Evolutionary conservation across 64 coral and sea anemone species (phyloP).

Genomic region (Pocillopora verrucosa): DNA sequence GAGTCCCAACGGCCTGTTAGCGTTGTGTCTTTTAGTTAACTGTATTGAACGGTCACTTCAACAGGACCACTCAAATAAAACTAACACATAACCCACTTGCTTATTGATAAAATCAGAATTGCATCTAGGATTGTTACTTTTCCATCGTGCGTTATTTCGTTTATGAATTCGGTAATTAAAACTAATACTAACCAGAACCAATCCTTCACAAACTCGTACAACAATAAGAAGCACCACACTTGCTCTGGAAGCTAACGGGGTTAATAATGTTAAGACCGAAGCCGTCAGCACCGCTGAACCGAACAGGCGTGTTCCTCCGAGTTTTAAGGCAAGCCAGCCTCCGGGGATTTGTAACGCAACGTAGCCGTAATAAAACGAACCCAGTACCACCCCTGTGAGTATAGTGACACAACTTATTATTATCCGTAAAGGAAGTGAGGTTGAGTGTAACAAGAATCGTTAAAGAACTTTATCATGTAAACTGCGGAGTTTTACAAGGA

Average conservation of each 20-base stretch:
- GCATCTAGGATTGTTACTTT: background rate
- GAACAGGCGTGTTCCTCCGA: conserved; percentile 82
- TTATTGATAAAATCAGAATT: background rate
- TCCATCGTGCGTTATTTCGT: background rate
- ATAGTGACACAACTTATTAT: background rate
- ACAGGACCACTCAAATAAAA: too few species aligned
- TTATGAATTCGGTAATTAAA: background rate
- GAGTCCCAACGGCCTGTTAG: too few species aligned
- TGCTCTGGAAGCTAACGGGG: conserved; percentile 61
- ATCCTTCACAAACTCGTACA: conserved; percentile 62
- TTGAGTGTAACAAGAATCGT: too few species aligned
- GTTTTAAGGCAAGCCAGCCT: conserved; percentile 74
- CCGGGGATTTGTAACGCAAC: conserved; percentile 81
- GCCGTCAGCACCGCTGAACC: conserved; percentile 68
- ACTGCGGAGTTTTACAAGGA: too few species aligned
- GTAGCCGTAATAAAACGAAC: conserved; percentile 92
- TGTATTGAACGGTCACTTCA: too few species aligned
- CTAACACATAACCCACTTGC: too few species aligned
- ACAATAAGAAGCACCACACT: conserved; percentile 62
- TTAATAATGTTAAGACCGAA: conserved; percentile 62
- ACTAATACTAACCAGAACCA: conserved; percentile 66
- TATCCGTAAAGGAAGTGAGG: too few species aligned
- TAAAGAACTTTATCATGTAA: too few species aligned
- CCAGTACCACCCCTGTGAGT: conserved; percentile 69
- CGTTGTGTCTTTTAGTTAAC: too few species aligned